A percentile compares a stretch with the other conserved stretches of the same genome.
These are phyloP conservation scores for Agapornis canus DNA, from an alignment of 2,797 vertebrate genomes.

Conservation along the genomic window DNA sequence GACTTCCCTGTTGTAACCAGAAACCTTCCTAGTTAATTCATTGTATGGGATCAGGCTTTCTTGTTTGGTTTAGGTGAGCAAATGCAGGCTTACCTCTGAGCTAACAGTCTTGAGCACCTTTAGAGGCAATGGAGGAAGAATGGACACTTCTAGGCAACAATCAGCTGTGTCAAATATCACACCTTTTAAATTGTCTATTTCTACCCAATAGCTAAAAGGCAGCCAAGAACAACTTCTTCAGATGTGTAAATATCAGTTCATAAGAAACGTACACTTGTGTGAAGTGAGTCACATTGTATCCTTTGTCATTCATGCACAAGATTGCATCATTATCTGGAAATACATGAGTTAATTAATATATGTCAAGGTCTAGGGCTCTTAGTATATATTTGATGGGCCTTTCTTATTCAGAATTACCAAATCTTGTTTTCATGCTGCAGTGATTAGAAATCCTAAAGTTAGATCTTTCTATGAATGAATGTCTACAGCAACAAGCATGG, in stretches of 20 bases:
- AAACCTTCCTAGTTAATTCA: background rate
- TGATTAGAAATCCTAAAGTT: background rate
- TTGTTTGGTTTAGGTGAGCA: background rate
- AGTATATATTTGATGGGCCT: background rate
- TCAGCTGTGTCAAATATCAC: background rate
- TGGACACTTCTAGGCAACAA: background rate
- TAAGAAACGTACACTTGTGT: background rate
- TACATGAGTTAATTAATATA: background rate
- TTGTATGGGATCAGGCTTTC: background rate
- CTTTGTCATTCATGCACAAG: background rate
- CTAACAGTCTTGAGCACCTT: background rate
- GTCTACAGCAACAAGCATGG: background rate
- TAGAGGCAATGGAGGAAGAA: background rate
- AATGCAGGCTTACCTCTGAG: background rate
- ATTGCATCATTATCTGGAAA: background rate
- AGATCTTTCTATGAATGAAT: background rate
- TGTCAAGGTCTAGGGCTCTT: background rate
- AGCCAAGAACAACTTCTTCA: background rate
- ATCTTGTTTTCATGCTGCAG: background rate
- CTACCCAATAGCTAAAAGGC: background rate
- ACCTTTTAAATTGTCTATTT: background rate
- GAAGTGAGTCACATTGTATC: background rate
- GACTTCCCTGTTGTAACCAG: background rate
- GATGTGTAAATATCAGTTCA: background rate
- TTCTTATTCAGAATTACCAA: background rate